phyloP scores from a whole-genome alignment of 1,140 invertebrate genomes.

The Camponotus floridanus region DNA sequence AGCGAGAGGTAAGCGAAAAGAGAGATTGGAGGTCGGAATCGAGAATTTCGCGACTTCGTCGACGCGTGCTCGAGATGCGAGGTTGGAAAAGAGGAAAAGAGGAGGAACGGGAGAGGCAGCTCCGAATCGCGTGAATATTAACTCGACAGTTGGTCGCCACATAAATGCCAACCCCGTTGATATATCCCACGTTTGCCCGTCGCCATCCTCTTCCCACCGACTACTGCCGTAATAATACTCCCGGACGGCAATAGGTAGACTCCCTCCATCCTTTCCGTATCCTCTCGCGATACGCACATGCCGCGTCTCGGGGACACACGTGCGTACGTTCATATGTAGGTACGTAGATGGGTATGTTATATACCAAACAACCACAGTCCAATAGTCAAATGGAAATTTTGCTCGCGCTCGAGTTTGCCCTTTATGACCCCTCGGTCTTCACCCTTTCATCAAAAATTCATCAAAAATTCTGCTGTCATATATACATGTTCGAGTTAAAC shows the following conservation, averaged over 20 bases:
- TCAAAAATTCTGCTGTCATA: constrained; percentile 44
- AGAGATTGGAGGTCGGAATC: neutral
- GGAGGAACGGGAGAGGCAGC: constrained; percentile 24
- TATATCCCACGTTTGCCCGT: constrained; percentile 68
- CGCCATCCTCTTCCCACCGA: constrained; percentile 55
- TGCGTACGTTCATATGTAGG: neutral
- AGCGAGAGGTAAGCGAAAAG: neutral
- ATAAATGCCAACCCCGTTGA: constrained; percentile 78
- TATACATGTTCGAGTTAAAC: neutral
- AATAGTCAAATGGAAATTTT: constrained; percentile 73
- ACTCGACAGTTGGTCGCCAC: constrained; percentile 80
- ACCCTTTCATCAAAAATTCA: constrained; percentile 45
- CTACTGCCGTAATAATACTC: constrained; percentile 75
- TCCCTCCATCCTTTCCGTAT: constrained; percentile 34
- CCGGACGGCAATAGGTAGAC: constrained; percentile 60
- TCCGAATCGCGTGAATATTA: constrained; percentile 79
- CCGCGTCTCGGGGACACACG: constrained; percentile 2
- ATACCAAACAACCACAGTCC: constrained; percentile 14
- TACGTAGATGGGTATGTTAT: neutral
- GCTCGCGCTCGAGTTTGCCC: constrained; percentile 41
- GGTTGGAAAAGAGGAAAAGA: neutral
- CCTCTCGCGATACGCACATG: constrained; percentile 63
- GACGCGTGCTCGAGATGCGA: constrained; percentile 31
- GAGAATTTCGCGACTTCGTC: constrained; percentile 66
- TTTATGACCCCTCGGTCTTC: constrained; percentile 64